Evolutionary conservation across 2,797 vertebrate genomes (phyloP), one percentile per base, ranked within the genome.

Genomic region (Trachops cirrhosus): DNA sequence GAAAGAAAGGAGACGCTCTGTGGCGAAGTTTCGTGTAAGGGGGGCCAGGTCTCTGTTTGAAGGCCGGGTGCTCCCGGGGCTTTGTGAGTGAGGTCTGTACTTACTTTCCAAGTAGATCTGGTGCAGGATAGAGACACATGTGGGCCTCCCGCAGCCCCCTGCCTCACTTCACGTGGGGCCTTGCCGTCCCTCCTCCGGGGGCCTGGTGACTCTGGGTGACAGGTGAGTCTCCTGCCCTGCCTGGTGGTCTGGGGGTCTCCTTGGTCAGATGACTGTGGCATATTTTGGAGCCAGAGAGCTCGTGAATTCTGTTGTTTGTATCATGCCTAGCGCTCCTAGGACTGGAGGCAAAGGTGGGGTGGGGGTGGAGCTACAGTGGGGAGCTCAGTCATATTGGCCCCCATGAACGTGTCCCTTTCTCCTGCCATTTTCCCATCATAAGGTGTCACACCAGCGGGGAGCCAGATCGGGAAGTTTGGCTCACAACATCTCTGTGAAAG

Each of bases 331-430:
- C 9, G 34, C 2, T 29, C 50, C 70, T 4, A 7, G 9, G 29
- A 52, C 12, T 5, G 44, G 48, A 64, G 29, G 73, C 46, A 37
- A 29, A 83, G 3, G 18, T 75, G 9, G 3, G 12, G 29, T 1
- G 14, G 10, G 32, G 44, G n/a, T 3, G 5, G 9, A n/a, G 29
- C 22, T 16, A 39, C 37, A 19, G 18, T 8, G 9, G 34, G 18
- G 2, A 62, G 19, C n/a, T 85, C 39, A 37, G 2, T 2, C 15
- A 0, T 11, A 22, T 10, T 18, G 0, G 16, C 8, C 4, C 5
- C 29, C 10, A 0, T 16, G 22, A 44, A 2, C 10, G 21, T 0
- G 21, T 18, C 32, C 22, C 7, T 5, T 48, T 10, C 21, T 82
- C 15, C 48, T 74, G 10, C n/a, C 22, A 15, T 70, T 29, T 77